Conservation (phyloP, 1,140 invertebrate genomes). For the Andricus grossulariae region DNA sequence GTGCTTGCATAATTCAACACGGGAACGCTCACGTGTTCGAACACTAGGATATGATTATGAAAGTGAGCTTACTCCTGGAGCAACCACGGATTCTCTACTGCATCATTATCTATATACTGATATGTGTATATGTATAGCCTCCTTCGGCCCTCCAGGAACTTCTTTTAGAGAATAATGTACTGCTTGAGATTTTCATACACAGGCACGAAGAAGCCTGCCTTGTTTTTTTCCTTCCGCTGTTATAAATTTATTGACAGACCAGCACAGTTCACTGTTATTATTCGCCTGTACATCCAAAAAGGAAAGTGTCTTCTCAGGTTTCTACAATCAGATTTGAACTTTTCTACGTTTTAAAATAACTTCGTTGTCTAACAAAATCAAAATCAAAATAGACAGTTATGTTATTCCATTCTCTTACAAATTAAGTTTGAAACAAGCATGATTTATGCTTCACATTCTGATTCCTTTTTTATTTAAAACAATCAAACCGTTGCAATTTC, state of each 20-base stretch:
- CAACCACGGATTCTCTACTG: constrained; percentile 42
- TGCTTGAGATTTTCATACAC: background rate
- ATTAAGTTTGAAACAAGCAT: no score
- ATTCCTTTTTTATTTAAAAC: no score
- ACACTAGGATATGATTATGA: constrained; percentile 44
- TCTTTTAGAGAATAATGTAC: constrained; percentile 17
- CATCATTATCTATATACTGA: constrained; percentile 41
- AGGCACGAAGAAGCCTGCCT: background rate
- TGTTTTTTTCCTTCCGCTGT: background rate
- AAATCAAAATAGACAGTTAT: no score
- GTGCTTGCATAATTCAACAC: constrained; percentile 55
- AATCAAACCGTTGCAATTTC: no score
- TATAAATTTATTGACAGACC: constrained; percentile 1
- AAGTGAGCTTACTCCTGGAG: constrained; percentile 41
- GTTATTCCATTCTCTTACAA: no score
- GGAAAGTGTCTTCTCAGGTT: no score
- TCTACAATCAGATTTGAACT: no score
- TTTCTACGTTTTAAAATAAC: no score
- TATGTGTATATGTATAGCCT: constrained; percentile 1
- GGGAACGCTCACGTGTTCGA: constrained; percentile 43
- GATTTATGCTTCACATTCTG: no score
- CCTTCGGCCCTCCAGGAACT: background rate
- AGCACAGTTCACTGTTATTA: background rate
- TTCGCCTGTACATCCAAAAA: no score
- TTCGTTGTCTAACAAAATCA: no score